These are phyloP conservation scores for Acanthaster planci DNA, from an alignment of 35 echinoderm and acorn worm genomes.

Conservation along the genomic window DNA sequence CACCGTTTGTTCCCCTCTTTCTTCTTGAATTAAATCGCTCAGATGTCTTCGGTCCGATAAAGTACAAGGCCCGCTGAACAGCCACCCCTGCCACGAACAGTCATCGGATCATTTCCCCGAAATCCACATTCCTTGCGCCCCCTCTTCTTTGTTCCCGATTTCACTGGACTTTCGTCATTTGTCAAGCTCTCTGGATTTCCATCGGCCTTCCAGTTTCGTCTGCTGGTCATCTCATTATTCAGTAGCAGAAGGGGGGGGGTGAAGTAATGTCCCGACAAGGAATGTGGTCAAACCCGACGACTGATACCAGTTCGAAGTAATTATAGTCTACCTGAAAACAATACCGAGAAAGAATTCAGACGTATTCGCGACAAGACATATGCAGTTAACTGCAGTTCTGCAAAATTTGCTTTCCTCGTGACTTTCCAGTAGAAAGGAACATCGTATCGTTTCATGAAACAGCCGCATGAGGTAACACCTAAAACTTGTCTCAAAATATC, in stretches of 20 bases:
- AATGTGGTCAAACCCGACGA: conserved; percentile 15
- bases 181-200: not conserved
- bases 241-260: not conserved
- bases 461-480: not conserved
- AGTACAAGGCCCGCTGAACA: too few relatives aligned
- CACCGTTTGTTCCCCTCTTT: too few relatives aligned
- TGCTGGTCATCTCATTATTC: not conserved
- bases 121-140: not conserved
- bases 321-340: too few relatives aligned
- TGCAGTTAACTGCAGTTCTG: too few relatives aligned
- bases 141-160: conserved; percentile 3
- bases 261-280: not conserved
- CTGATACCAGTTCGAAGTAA: not conserved
- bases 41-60: too few relatives aligned
- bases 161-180: not conserved
- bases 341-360: too few relatives aligned
- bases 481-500: conserved; percentile 12
- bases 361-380: too few relatives aligned
- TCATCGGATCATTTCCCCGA: too few relatives aligned
- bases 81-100: too few relatives aligned
- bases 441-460: not conserved
- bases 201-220: not conserved
- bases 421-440: too few relatives aligned
- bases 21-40: too few relatives aligned
- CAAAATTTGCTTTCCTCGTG: too few relatives aligned